Evolutionary conservation across 2,797 vertebrate species (phyloP).

Genomic region (Sebastes wilsoni): DNA sequence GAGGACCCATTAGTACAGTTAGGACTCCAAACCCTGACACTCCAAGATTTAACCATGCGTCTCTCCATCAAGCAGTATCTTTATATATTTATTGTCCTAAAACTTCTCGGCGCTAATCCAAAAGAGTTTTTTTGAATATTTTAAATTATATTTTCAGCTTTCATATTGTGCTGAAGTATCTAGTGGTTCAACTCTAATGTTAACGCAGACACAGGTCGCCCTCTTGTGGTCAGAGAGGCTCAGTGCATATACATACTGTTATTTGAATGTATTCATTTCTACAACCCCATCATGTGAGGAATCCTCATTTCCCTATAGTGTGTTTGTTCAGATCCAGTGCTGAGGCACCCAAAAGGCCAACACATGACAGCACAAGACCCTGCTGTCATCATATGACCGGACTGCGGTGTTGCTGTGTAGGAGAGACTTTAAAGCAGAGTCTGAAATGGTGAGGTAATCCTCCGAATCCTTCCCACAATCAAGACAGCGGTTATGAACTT

Average conservation of each 20-base stretch:
- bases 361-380: constrained; percentile 62
- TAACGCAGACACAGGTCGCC: background rate
- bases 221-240: constrained; percentile 42
- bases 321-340: background rate
- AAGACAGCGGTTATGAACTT: background rate
- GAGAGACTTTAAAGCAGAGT: background rate
- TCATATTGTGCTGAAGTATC: background rate
- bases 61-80: no score
- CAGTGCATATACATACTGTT: constrained; percentile 1
- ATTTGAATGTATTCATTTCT: constrained; percentile 1
- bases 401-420: background rate
- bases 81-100: background rate
- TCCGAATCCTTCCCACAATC: background rate
- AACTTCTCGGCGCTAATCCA: background rate
- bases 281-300: constrained; percentile 40
- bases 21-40: background rate
- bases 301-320: background rate
- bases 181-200: background rate
- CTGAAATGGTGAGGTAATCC: background rate
- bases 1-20: background rate
- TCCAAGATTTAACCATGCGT: background rate
- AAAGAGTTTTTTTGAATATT: background rate
- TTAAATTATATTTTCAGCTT: background rate
- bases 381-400: constrained; percentile 26
- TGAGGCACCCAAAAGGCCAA: background rate